Percentiles rank a stretch among this genome's conserved stretches.
Conservation (phyloP, 1,140 invertebrate species). For the Bradynema listronoti region DNA sequence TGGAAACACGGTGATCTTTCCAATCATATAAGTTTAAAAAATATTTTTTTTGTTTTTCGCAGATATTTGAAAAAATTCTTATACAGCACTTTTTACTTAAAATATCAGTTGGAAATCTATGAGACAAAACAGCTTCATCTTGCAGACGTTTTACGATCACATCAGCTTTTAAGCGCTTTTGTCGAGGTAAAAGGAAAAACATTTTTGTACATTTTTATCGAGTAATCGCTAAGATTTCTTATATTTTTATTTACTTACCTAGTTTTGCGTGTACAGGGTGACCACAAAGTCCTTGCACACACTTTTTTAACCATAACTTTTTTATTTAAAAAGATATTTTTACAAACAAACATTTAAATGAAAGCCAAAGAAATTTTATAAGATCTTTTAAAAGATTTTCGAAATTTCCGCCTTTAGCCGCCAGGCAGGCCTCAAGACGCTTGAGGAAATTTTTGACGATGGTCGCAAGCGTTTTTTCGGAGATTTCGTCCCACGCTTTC, state of each 20-base stretch:
- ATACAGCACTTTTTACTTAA: constrained; percentile 1
- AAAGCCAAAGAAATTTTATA: background rate
- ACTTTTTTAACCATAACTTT: background rate
- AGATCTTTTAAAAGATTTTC: too few relatives aligned
- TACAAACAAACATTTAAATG: background rate
- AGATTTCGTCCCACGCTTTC: too few relatives aligned
- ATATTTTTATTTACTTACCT: too few relatives aligned
- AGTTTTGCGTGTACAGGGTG: too few relatives aligned
- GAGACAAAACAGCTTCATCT: background rate
- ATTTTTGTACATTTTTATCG: too few relatives aligned
- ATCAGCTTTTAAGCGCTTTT: constrained; percentile 4
- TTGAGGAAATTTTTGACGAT: too few relatives aligned
- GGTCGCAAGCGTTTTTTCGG: too few relatives aligned
- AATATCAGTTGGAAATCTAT: constrained; percentile 7
- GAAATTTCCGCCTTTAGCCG: too few relatives aligned
- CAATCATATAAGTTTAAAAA: background rate
- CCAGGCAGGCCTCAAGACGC: too few relatives aligned
- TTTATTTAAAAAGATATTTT: background rate
- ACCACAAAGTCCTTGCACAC: background rate
- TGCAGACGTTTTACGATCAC: constrained; percentile 15
- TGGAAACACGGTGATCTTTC: background rate
- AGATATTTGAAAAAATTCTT: constrained; percentile 11
- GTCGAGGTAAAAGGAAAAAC: constrained; percentile 4
- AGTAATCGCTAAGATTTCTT: too few relatives aligned
- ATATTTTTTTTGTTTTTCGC: background rate